These are phyloP conservation scores for Morpho helenor DNA, from an alignment of 2,888 invertebrate genomes.

Conservation along the genomic window DNA sequence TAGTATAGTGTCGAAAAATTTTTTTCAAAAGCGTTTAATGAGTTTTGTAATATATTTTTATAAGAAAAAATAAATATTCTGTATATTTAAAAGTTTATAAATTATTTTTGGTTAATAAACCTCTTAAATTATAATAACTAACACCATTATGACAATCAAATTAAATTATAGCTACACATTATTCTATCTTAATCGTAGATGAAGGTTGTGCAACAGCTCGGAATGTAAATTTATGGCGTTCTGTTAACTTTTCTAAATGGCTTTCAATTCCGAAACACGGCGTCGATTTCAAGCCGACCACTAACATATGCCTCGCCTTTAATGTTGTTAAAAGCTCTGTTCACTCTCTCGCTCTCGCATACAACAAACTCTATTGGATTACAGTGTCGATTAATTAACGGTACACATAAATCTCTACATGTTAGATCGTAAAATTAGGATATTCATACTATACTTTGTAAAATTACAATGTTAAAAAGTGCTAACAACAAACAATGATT, in stretches of 20 bases:
- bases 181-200: conserved; percentile 49
- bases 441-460: conserved; percentile 17
- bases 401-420: conserved; percentile 25
- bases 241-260: conserved; percentile 57
- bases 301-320: conserved; percentile 27
- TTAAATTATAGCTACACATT: conserved; percentile 28
- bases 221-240: conserved; percentile 65
- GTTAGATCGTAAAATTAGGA: conserved; percentile 26
- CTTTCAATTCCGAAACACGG: conserved; percentile 56
- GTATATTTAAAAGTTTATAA: too few relatives aligned
- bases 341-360: conserved; percentile 18
- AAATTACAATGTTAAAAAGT: conserved; percentile 13
- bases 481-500: conserved; percentile 12
- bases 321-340: conserved; percentile 19
- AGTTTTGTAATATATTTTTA: background rate
- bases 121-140: conserved; percentile 11
- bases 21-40: too few relatives aligned
- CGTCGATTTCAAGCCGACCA: conserved; percentile 35
- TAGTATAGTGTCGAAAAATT: too few relatives aligned
- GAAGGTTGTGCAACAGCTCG: conserved; percentile 53
- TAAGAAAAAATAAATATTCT: background rate
- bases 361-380: conserved; percentile 24
- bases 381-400: conserved; percentile 32
- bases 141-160: conserved; percentile 25
- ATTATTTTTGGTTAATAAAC: background rate